Evolutionary conservation across 2,888 invertebrate genomes (phyloP), one percentile per base, ranked within the genome.

Genomic region (Diarsia rubi): DNA sequence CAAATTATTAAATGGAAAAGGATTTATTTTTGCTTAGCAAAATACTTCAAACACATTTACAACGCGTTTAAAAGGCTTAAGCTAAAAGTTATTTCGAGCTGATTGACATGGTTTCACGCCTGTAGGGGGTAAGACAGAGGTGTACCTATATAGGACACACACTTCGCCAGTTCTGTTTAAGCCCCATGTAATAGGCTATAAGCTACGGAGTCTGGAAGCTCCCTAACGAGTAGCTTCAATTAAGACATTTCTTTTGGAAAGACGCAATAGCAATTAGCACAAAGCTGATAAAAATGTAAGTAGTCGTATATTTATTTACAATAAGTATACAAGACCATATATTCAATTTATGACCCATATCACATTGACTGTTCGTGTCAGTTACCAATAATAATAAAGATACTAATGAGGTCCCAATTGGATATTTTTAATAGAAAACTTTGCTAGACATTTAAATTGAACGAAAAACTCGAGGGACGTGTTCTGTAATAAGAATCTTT

Each of bases 351-450:
- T 45, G 3, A 31, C 57, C 16, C 12, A 31, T 75, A 2, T 57
- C 47, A 70, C 31, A 72, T 62, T 21, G 45, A 27, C 49, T 49
- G 62, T 31, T 5, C 24, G 31, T n/a, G 19, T 37, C 11, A 31
- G 19, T 19, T 49, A 42, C 45, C 37, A 52, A 59, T 59, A 57
- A 8, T 37, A 37, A 37, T 37, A 37, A 37, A 31, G 37, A 19
- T 49, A 73, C 47, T 73, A 80, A 78, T 63, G 60, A 80, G 37
- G 52, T 66, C 66, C 66, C 74, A 27, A 57, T 19, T 44, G 27
- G 66, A 65, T 78, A 69, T 76, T 54, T 78, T 70, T 62, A 64
- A 52, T n/a, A 69, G n/a, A 54, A 78, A 72, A 78, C 45, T 69
- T 69, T 47, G 47, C 45, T 27, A 60, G 21, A 42, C 60, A 47